Percentiles rank a stretch among this genome's conserved stretches.
These are phyloP conservation scores for Mustelus asterias DNA, from an alignment of 2,113 vertebrate genomes.

Conservation along the genomic window DNA sequence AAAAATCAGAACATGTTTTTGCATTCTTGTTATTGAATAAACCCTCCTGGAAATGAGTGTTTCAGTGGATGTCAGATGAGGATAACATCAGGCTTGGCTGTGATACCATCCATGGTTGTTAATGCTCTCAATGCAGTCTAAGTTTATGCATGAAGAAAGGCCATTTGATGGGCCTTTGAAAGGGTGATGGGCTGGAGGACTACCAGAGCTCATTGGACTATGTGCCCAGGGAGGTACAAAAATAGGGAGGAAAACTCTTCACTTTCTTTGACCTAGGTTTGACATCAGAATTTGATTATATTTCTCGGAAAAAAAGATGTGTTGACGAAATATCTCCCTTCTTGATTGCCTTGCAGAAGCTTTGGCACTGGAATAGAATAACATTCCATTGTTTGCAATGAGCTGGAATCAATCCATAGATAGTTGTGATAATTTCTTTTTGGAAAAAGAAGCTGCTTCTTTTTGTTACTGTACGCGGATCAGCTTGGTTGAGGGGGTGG, in stretches of 20 bases:
- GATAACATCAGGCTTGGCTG: neutral
- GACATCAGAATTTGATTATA: neutral
- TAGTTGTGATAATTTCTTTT: neutral
- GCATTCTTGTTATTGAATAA: neutral
- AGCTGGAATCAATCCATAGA: neutral
- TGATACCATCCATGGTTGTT: neutral
- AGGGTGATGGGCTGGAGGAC: neutral
- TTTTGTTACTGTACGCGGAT: neutral
- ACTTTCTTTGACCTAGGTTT: neutral
- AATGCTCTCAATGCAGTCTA: neutral
- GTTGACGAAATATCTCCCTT: conserved; percentile 12
- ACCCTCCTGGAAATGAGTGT: neutral
- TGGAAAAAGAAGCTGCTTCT: neutral
- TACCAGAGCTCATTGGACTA: neutral
- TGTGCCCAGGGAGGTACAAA: neutral
- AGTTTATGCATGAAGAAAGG: neutral
- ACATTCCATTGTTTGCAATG: neutral
- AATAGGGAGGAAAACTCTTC: too few species aligned
- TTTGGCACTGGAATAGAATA: neutral
- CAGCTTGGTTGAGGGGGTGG: neutral
- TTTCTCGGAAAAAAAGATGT: neutral
- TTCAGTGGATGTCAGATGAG: neutral
- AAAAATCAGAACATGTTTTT: neutral
- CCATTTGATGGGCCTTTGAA: too few species aligned
- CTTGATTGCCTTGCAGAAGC: conserved; percentile 14